Evolutionary conservation across 2,888 invertebrate genomes (phyloP).

Genomic region (Icerya purchasi): DNA sequence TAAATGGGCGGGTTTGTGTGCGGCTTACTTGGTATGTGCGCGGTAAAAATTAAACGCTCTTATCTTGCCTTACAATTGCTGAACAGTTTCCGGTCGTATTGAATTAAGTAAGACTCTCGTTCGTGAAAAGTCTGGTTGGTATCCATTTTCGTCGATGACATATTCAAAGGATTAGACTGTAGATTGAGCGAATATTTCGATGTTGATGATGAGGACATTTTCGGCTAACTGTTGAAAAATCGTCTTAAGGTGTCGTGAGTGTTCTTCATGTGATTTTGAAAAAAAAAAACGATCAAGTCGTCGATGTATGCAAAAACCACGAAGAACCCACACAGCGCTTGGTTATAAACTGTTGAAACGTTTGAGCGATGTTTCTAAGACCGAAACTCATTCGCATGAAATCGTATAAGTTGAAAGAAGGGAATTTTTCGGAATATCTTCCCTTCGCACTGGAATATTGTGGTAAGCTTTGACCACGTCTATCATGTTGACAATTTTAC

Average conservation of each 20-base stretch:
- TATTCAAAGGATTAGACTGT: constrained; percentile 21
- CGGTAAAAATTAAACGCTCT: constrained; percentile 15
- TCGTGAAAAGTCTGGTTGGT: constrained; percentile 21
- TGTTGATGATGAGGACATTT: constrained; percentile 21
- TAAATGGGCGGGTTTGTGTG: constrained; percentile 11
- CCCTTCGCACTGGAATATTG: constrained; percentile 23
- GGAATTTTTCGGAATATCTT: constrained; percentile 17
- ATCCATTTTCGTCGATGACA: constrained; percentile 18
- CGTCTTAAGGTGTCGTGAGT: constrained; percentile 14
- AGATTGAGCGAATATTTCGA: constrained; percentile 20
- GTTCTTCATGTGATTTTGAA: constrained; percentile 16
- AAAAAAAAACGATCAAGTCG: constrained; percentile 18
- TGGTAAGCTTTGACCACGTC: constrained; percentile 24
- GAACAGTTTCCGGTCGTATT: constrained; percentile 13
- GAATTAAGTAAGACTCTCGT: constrained; percentile 21
- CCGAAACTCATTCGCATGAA: constrained; percentile 18
- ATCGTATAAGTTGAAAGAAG: constrained; percentile 24
- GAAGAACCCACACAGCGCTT: constrained; percentile 14
- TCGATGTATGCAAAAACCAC: constrained; percentile 18
- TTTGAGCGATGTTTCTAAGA: constrained; percentile 18
- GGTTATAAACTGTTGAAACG: constrained; percentile 20
- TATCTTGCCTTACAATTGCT: constrained; percentile 13
- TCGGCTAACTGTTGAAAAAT: constrained; percentile 17
- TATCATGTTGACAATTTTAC: constrained; percentile 20
- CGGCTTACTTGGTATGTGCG: too few relatives aligned